These are phyloP conservation scores for Machimus atricapillus DNA, from an alignment of 2,888 invertebrate genomes.

Conservation along the genomic window DNA sequence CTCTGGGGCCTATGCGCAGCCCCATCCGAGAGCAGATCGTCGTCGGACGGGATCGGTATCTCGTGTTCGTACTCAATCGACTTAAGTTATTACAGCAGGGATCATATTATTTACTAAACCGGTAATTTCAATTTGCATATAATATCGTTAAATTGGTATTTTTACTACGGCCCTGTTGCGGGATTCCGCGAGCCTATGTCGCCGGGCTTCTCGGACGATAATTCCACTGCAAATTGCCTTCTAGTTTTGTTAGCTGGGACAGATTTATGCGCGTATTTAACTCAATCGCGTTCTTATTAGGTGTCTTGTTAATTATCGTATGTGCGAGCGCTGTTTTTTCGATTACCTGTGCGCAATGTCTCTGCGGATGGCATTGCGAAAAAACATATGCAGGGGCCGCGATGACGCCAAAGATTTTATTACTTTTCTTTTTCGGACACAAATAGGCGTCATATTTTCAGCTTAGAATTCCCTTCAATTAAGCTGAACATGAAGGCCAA, in stretches of 20 bases:
- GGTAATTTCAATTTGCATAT: slow-evolving; percentile 46
- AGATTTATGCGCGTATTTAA: slow-evolving; percentile 33
- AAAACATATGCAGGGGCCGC: background rate
- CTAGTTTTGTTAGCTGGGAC: slow-evolving; percentile 23
- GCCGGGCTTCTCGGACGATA: slow-evolving; percentile 30
- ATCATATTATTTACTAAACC: slow-evolving; percentile 45
- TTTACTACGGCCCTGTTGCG: slow-evolving; percentile 42
- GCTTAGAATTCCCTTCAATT: background rate
- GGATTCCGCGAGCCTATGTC: slow-evolving; percentile 47
- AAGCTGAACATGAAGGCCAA: background rate
- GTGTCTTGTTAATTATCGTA: slow-evolving; percentile 32
- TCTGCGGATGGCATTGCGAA: background rate
- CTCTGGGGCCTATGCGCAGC: background rate
- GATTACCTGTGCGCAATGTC: background rate
- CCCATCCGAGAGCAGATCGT: background rate
- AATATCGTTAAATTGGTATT: slow-evolving; percentile 41
- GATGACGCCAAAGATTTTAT: background rate
- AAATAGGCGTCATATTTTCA: background rate
- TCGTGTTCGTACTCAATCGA: slow-evolving; percentile 19
- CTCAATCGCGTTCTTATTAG: slow-evolving; percentile 15
- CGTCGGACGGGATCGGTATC: slow-evolving; percentile 9
- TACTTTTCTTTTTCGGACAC: background rate
- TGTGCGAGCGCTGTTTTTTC: background rate
- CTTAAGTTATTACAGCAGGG: slow-evolving; percentile 35
- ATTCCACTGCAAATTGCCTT: slow-evolving; percentile 10